Evolutionary conservation across 2,113 vertebrate genomes (phyloP).

Genomic region (Atlantisia rogersi): DNA sequence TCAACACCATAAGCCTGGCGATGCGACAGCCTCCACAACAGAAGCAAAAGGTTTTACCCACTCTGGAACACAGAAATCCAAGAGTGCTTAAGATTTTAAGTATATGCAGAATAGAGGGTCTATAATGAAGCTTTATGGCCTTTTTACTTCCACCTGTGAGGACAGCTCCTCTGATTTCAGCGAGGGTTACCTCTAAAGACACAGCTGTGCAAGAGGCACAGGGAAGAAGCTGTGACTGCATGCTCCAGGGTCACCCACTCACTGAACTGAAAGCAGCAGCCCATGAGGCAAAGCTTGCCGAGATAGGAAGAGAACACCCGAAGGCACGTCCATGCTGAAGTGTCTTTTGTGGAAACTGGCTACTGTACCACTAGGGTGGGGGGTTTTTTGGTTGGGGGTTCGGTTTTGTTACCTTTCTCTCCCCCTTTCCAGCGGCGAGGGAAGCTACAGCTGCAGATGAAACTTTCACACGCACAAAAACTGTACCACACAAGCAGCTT

Average conservation of each 20-base stretch:
- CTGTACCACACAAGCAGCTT: not conserved
- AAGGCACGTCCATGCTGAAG: accelerated
- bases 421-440: too few relatives aligned
- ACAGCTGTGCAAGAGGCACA: not conserved
- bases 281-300: not conserved
- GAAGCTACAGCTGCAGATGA: not conserved
- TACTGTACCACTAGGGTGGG: not conserved
- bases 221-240: not conserved
- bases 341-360: not conserved
- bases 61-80: not conserved
- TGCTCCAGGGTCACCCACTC: accelerated
- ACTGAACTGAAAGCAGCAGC: not conserved
- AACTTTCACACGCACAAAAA: not conserved
- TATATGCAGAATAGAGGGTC: not conserved
- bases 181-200: not conserved
- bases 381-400: too few relatives aligned
- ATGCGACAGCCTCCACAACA: accelerated
- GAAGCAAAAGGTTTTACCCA: not conserved
- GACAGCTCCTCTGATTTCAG: not conserved
- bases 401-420: not conserved
- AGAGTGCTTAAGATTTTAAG: not conserved
- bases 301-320: not conserved
- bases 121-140: not conserved
- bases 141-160: not conserved
- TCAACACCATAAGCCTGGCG: not conserved